Base-by-base conservation (phyloP, 2,113 vertebrate species). In the Odobenus rosmarus region DNA sequence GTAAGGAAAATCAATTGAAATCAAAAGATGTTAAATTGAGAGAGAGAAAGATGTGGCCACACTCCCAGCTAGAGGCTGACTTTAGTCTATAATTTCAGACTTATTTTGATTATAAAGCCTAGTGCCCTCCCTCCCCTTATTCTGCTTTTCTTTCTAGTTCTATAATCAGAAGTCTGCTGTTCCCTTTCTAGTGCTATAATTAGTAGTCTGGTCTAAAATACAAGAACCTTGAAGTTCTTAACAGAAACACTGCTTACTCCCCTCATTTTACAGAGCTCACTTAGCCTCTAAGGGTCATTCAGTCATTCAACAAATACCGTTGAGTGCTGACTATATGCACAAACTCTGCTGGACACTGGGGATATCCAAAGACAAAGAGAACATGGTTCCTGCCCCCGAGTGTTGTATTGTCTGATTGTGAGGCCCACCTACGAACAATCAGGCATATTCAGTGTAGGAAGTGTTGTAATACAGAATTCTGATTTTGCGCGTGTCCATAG, bases 51-150 rank as follows among this genome's bases (percentile, higher is more conserved):
- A 88, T 93, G 67, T 87, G 87, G 23, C 82, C 67, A 91, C 16
- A 64, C 55, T 96, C 51, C 62, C 33, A 49, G 39, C 57, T 72
- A 81, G 77, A 93, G 57, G 26, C 69, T 91, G 71, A 93, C 51
- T 94, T 97, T 87, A 94, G 83, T 93, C 51, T 91, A 19, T 76
- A 84, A 90, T 96, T 91, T 88, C 74, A 97, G 93, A 87, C 72
- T 95, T 82, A 42, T 46, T 95, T 96, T 92, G 86, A 95, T 97
- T 90, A 95, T 91, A 95, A 93, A 90, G 36, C 86, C 1, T 94
- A 89, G 49, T 42, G 53, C 42, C 42, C 26, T 4, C 7, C 3
- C 5, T n/a, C 31, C 15, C 9, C 12, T 51, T 42, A 51, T 84
- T 46, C 62, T 88, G 4, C n/a, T 94, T 85, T 94, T 88, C 72